These are phyloP conservation scores for Drosophila kepulauana DNA, from an alignment of 1,140 invertebrate genomes.

Conservation along the genomic window DNA sequence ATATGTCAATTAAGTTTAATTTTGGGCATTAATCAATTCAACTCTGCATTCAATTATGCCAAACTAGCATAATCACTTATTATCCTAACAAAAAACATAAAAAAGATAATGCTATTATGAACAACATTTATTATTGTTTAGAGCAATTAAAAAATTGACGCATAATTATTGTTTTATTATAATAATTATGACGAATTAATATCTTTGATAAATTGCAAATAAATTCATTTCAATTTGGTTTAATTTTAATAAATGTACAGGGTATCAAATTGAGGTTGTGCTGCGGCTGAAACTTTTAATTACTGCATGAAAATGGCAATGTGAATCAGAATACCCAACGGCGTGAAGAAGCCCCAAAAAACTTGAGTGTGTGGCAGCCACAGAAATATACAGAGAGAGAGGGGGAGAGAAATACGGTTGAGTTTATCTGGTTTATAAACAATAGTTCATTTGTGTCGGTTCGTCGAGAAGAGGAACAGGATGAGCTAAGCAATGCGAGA, in stretches of 20 bases:
- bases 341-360: not conserved
- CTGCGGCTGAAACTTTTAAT: conserved; percentile 12
- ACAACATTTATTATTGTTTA: conserved; percentile 1
- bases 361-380: conserved; percentile 8
- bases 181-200: not conserved
- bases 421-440: conserved; percentile 64
- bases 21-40: conserved; percentile 29
- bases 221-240: not conserved
- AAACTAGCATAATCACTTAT: not conserved
- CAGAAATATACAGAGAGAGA: not conserved
- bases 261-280: not conserved
- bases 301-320: conserved; percentile 5
- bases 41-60: conserved; percentile 7
- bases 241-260: not conserved
- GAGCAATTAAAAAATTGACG: not conserved
- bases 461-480: conserved; percentile 5
- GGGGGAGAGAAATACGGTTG: conserved; percentile 6
- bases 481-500: not conserved
- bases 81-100: not conserved
- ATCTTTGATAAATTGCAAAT: not conserved
- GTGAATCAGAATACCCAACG: conserved; percentile 6
- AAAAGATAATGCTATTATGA: not conserved
- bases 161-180: conserved; percentile 3
- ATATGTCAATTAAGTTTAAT: conserved; percentile 18
- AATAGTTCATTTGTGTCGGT: conserved; percentile 75